A percentile compares a stretch with the other conserved stretches of the same genome.
These are phyloP conservation scores for Carollia perspicillata DNA, from an alignment of 2,113 vertebrate species.

Conservation along the genomic window DNA sequence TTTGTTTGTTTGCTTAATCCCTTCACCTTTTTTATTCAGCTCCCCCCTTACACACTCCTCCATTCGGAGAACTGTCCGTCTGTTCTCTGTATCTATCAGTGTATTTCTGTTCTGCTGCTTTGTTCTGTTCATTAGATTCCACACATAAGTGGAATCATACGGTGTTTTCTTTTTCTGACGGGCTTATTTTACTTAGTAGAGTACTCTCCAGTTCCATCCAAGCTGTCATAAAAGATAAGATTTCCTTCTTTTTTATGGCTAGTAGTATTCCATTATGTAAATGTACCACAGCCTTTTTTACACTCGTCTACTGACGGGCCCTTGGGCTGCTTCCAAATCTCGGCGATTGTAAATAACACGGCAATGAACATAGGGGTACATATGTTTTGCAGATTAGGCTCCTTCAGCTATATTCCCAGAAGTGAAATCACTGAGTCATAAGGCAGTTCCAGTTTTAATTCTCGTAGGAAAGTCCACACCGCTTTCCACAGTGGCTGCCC, in stretches of 20 bases:
- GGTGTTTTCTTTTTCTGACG: background rate
- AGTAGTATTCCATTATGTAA: background rate
- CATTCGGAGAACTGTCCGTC: background rate
- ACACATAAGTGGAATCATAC: background rate
- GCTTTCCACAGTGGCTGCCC: background rate
- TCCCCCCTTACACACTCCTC: background rate
- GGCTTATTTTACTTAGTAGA: background rate
- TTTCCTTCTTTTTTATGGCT: background rate
- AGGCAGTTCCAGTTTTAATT: background rate
- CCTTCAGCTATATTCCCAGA: background rate
- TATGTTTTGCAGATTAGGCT: background rate
- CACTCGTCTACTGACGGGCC: background rate
- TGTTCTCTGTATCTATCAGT: background rate
- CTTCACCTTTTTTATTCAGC: background rate
- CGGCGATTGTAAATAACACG: background rate
- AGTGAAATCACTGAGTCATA: background rate
- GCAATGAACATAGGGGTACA: background rate
- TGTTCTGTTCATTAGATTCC: background rate
- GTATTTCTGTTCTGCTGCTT: background rate
- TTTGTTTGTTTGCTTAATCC: background rate
- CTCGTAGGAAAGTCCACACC: background rate
- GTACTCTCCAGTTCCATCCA: background rate
- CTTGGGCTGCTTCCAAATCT: background rate
- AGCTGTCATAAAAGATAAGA: background rate
- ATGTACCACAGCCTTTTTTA: background rate